These are phyloP conservation scores for Sebastes wilsoni DNA, from an alignment of 2,797 vertebrate species.

Conservation along the genomic window DNA sequence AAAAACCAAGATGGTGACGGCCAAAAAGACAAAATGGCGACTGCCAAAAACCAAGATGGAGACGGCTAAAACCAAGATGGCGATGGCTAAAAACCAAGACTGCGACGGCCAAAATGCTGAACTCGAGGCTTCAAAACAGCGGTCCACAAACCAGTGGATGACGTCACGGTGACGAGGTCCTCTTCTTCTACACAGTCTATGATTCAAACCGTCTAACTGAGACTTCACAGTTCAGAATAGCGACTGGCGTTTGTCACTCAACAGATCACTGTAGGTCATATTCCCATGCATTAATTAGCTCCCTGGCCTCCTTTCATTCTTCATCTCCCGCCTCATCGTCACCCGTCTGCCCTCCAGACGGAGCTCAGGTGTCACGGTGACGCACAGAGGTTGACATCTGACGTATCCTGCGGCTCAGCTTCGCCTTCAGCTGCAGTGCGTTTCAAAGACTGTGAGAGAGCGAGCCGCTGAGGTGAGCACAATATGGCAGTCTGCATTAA, in stretches of 20 bases:
- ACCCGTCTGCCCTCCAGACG: background rate
- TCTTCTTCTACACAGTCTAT: no score
- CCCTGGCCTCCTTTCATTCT: background rate
- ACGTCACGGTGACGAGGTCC: rapidly evolving
- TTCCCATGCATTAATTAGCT: background rate
- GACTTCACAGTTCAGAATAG: no score
- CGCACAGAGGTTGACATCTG: conserved; percentile 26
- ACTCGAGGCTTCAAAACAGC: background rate
- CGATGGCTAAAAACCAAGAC: rapidly evolving
- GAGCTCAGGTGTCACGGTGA: conserved; percentile 10
- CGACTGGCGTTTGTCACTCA: no score
- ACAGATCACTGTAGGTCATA: no score
- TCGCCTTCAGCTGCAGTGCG: conserved; percentile 4
- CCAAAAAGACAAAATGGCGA: no score
- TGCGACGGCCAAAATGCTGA: background rate
- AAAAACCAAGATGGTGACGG: no score
- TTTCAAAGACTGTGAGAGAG: conserved; percentile 27
- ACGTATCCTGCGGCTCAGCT: background rate
- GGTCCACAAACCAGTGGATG: no score
- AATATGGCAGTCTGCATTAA: conserved; percentile 41
- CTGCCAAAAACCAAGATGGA: rapidly evolving
- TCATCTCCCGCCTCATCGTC: background rate
- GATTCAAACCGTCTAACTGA: no score
- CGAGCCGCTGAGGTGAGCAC: conserved; percentile 18
- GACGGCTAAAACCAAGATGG: no score